A percentile compares a stretch with the other conserved stretches of the same genome.
Conservation (phyloP, 35 echinoderm and acorn worm species). For the Ophioderma brevispina region DNA sequence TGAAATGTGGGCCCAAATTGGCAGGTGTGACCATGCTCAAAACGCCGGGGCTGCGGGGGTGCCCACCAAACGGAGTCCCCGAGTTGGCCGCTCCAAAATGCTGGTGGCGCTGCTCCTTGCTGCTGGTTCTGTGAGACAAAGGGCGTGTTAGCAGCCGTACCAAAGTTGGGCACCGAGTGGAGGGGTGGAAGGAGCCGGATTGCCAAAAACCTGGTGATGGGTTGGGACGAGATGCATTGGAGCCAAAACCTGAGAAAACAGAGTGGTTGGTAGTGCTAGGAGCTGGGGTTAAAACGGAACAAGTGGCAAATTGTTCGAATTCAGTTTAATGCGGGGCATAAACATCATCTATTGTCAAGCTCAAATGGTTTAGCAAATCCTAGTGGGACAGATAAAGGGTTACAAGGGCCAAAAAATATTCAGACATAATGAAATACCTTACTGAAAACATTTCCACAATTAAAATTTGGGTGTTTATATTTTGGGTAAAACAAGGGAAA, state of each 20-base stretch:
- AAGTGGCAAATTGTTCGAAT: not conserved
- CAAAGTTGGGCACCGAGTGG: not conserved
- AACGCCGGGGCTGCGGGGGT: constrained; percentile 31
- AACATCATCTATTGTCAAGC: not conserved
- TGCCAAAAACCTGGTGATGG: not conserved
- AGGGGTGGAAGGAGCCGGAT: not conserved
- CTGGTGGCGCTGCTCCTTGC: not conserved
- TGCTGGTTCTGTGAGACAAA: not conserved
- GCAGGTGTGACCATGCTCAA: constrained; percentile 6
- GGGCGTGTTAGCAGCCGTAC: not conserved
- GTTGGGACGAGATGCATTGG: not conserved
- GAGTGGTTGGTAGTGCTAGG: not conserved
- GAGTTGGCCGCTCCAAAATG: not conserved
- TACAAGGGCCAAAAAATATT: too few species aligned
- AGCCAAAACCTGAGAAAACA: not conserved
- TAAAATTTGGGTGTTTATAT: too few species aligned
- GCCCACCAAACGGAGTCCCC: not conserved
- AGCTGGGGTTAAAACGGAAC: too few species aligned
- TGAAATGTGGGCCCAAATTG: constrained; percentile 17
- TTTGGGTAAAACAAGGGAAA: too few species aligned
- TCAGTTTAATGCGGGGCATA: not conserved
- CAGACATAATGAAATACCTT: too few species aligned
- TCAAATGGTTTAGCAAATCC: not conserved
- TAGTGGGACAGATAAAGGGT: not conserved
- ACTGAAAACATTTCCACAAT: too few species aligned